Evolutionary conservation across 1,140 invertebrate species (phyloP).

Genomic region (Elymnias hypermnestra): DNA sequence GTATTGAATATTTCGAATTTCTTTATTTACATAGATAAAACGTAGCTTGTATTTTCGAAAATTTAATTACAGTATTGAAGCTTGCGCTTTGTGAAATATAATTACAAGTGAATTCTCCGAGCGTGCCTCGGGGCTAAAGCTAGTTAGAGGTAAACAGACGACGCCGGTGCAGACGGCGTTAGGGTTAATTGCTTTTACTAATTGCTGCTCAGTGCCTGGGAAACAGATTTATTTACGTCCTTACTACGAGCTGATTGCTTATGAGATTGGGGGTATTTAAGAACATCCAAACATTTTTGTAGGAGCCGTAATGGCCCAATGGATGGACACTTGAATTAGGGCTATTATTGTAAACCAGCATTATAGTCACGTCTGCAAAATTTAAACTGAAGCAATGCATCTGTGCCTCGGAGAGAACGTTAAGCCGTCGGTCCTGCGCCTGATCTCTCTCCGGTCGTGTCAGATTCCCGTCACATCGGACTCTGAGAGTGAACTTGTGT

Average conservation of each 20-base stretch:
- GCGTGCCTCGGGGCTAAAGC: not conserved
- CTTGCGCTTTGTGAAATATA: conserved; percentile 6
- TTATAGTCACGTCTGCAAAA: too few species aligned
- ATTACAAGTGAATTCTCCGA: conserved; percentile 5
- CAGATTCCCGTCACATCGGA: too few species aligned
- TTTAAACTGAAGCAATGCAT: too few species aligned
- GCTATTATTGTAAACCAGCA: too few species aligned
- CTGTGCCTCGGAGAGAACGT: too few species aligned
- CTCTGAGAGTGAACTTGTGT: too few species aligned
- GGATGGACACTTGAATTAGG: too few species aligned
- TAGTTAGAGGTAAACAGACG: conserved; percentile 1
- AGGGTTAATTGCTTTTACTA: conserved; percentile 3
- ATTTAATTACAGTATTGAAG: conserved; percentile 3
- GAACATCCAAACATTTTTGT: not conserved
- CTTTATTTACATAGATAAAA: not conserved
- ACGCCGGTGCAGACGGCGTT: conserved; percentile 5
- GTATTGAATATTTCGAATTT: not conserved
- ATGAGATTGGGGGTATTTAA: not conserved
- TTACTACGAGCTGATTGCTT: not conserved
- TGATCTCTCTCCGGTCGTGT: too few species aligned
- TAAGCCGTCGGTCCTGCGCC: too few species aligned
- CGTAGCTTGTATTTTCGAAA: not conserved
- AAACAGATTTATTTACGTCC: conserved; percentile 6
- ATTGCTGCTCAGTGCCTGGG: conserved; percentile 1
- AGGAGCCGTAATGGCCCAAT: too few species aligned